Conservation (phyloP, 1,140 invertebrate species). For the Drepana arcuata region DNA sequence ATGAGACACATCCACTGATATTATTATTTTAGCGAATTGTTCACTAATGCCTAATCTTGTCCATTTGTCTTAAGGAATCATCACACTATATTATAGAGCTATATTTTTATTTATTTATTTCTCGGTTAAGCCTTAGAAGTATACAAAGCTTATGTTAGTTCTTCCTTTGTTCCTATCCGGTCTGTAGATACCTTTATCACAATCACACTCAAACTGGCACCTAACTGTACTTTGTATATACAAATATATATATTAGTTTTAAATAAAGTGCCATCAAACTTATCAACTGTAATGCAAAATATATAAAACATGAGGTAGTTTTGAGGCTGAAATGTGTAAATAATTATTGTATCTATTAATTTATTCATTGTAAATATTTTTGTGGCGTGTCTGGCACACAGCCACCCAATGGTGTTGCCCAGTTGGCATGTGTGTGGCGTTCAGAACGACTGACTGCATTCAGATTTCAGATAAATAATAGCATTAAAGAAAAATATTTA, state of each 20-base stretch:
- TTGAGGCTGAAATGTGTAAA: slow-evolving; percentile 61
- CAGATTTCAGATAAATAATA: too few species aligned
- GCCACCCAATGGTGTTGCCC: too few species aligned
- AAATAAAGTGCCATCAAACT: slow-evolving; percentile 40
- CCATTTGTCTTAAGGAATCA: slow-evolving; percentile 54
- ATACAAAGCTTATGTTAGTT: slow-evolving; percentile 25
- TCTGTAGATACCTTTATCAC: slow-evolving; percentile 3
- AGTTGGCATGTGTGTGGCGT: too few species aligned
- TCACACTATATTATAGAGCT: slow-evolving; percentile 56
- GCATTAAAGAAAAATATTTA: too few species aligned
- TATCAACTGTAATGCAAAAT: slow-evolving; percentile 13
- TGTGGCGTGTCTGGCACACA: too few species aligned
- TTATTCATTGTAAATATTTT: too few species aligned
- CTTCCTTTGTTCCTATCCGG: slow-evolving; percentile 58
- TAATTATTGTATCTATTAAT: slow-evolving; percentile 57
- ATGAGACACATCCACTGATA: slow-evolving; percentile 8
- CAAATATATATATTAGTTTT: slow-evolving; percentile 7
- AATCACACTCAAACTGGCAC: too few species aligned
- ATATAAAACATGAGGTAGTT: slow-evolving; percentile 26
- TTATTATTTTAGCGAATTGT: slow-evolving; percentile 33
- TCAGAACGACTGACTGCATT: too few species aligned
- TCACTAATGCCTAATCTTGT: slow-evolving; percentile 66
- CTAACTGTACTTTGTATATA: slow-evolving; percentile 1
- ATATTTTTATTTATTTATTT: slow-evolving; percentile 62
- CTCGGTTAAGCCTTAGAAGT: slow-evolving; percentile 38